phyloP scores from a whole-genome alignment of 2,113 vertebrate species.

The Rana temporaria region DNA sequence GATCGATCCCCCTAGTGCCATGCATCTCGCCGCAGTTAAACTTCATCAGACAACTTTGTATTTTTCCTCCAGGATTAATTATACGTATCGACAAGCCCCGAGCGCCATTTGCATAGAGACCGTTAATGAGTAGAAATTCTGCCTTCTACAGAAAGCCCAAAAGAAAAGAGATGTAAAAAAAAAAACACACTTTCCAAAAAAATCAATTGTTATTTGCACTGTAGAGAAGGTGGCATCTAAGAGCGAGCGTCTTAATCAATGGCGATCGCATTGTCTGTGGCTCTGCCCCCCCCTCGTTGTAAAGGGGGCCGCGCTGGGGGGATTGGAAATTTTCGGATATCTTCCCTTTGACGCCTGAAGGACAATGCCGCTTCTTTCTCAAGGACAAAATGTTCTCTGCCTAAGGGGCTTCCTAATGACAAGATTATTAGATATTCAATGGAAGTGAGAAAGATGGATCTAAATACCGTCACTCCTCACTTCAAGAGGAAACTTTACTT shows the following conservation, averaged over 20 bases:
- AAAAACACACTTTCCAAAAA: neutral
- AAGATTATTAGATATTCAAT: neutral
- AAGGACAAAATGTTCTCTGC: slow-evolving; percentile 39
- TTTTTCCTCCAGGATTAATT: slow-evolving; percentile 55
- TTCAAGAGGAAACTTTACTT: neutral
- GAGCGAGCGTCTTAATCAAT: slow-evolving; percentile 34
- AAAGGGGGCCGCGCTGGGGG: neutral
- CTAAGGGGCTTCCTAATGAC: neutral
- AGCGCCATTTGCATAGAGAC: slow-evolving; percentile 38
- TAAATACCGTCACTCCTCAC: neutral
- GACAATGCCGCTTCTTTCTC: neutral
- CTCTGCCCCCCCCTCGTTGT: neutral
- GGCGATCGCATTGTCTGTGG: neutral
- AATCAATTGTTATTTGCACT: slow-evolving; percentile 57
- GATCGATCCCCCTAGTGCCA: slow-evolving; percentile 22
- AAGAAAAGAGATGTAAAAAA: slow-evolving; percentile 24
- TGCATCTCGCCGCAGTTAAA: slow-evolving; percentile 41
- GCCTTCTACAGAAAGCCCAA: slow-evolving; percentile 29
- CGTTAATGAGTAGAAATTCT: slow-evolving; percentile 50
- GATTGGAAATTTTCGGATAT: neutral
- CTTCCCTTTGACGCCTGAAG: slow-evolving; percentile 1
- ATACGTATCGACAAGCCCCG: slow-evolving; percentile 41
- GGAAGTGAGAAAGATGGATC: neutral
- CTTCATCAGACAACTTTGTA: slow-evolving; percentile 36
- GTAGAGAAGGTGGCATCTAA: slow-evolving; percentile 48